phyloP scores from a whole-genome alignment of 2,888 invertebrate species.

The Linyphia triangularis region DNA sequence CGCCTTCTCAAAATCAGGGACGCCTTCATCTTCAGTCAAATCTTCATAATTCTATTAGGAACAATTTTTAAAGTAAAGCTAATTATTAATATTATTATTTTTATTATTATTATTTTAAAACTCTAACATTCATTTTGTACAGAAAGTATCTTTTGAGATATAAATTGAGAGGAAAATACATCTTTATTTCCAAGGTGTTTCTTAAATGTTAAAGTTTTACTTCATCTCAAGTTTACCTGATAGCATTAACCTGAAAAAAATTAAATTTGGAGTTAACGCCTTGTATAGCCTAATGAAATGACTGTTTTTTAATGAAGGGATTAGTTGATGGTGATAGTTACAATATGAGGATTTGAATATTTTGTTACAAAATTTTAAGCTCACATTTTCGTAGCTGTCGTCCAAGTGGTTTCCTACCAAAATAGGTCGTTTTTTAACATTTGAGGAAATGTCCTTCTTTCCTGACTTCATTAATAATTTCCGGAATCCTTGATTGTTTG shows the following conservation, averaged over 20 bases:
- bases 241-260: too few relatives aligned
- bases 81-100: background rate
- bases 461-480: background rate
- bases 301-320: background rate
- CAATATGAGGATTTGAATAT: background rate
- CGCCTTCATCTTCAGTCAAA: background rate
- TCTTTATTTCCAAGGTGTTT: too few relatives aligned
- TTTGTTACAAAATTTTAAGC: background rate
- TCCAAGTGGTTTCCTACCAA: constrained; percentile 16
- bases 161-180: background rate
- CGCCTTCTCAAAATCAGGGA: constrained; percentile 42
- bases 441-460: background rate
- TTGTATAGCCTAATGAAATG: too few relatives aligned
- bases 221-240: too few relatives aligned
- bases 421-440: background rate
- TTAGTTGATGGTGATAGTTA: background rate
- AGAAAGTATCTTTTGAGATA: background rate
- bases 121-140: background rate
- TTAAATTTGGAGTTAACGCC: background rate
- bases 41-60: constrained; percentile 52
- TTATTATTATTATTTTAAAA: background rate
- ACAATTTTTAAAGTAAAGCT: background rate
- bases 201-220: too few relatives aligned
- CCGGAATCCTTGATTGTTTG: background rate
- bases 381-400: constrained; percentile 55